Percentiles rank a stretch among this genome's conserved stretches.
phyloP scores from a whole-genome alignment of 1,140 invertebrate species.

The Neuroterus valhalla region DNA sequence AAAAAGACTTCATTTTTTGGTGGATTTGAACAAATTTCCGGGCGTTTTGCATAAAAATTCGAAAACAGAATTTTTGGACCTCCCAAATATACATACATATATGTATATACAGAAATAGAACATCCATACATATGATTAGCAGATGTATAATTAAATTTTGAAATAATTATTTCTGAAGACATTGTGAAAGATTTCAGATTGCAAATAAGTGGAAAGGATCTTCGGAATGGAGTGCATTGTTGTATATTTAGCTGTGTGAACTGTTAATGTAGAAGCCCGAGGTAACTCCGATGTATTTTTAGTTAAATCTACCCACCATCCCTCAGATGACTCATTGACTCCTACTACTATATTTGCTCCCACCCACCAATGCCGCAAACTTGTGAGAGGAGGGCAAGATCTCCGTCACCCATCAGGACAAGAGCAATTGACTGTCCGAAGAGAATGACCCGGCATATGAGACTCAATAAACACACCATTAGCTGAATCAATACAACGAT shows the following conservation, averaged over 20 bases:
- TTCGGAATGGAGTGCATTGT: not conserved
- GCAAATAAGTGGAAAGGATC: slow-evolving; percentile 7
- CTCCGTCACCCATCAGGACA: slow-evolving; percentile 44
- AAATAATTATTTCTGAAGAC: too few relatives aligned
- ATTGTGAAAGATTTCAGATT: too few relatives aligned
- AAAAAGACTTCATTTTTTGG: too few relatives aligned
- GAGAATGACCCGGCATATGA: slow-evolving; percentile 19
- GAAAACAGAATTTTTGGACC: too few relatives aligned
- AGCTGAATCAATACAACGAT: not conserved
- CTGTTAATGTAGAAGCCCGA: slow-evolving; percentile 26
- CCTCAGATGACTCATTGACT: slow-evolving; percentile 53
- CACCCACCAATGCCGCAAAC: slow-evolving; percentile 41
- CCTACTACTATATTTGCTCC: slow-evolving; percentile 45
- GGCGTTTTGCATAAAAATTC: too few relatives aligned
- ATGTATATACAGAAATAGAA: too few relatives aligned
- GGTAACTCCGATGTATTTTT: slow-evolving; percentile 33
- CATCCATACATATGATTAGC: too few relatives aligned
- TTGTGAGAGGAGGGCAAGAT: slow-evolving; percentile 42
- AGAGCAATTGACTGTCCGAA: slow-evolving; percentile 47
- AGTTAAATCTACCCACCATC: slow-evolving; percentile 45
- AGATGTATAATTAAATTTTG: too few relatives aligned
- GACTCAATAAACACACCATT: slow-evolving; percentile 23
- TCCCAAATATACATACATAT: too few relatives aligned
- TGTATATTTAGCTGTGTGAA: slow-evolving; percentile 5
- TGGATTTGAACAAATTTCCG: too few relatives aligned